Conservation (phyloP, 2,113 vertebrate species). For the Nothocercus julius region DNA sequence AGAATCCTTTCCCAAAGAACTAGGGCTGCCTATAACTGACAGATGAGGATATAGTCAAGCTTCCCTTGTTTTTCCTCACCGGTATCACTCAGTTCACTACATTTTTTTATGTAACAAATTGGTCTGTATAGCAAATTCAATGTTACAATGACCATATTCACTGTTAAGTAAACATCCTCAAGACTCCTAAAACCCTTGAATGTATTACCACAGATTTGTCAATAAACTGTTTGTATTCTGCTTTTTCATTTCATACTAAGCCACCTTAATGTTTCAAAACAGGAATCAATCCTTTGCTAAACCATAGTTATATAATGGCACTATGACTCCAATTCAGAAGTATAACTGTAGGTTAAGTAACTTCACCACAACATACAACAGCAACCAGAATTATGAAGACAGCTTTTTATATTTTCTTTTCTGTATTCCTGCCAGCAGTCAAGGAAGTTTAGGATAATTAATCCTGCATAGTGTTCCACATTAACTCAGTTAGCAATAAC, state of each 20-base stretch:
- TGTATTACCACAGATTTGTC: not conserved
- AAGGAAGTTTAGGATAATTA: not conserved
- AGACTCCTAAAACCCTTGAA: not conserved
- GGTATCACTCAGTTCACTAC: not conserved
- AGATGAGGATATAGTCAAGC: no score
- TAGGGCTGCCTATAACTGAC: not conserved
- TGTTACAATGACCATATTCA: not conserved
- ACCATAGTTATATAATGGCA: not conserved
- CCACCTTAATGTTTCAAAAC: not conserved
- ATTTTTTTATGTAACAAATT: not conserved
- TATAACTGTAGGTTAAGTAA: not conserved
- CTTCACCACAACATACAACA: not conserved
- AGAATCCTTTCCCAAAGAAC: not conserved
- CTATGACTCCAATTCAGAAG: not conserved
- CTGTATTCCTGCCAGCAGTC: not conserved
- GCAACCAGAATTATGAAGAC: not conserved
- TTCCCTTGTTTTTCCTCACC: not conserved
- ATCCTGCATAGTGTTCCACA: not conserved
- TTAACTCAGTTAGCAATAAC: slow-evolving; percentile 65
- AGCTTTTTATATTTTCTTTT: not conserved
- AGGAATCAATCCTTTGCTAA: not conserved
- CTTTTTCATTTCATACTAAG: not conserved
- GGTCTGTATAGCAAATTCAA: not conserved
- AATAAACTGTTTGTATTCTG: not conserved
- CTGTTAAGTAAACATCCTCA: not conserved